Percentiles rank a stretch among this genome's conserved stretches.
Conservation (phyloP, 2,113 vertebrate species). For the Potamarius usumacintae region DNA sequence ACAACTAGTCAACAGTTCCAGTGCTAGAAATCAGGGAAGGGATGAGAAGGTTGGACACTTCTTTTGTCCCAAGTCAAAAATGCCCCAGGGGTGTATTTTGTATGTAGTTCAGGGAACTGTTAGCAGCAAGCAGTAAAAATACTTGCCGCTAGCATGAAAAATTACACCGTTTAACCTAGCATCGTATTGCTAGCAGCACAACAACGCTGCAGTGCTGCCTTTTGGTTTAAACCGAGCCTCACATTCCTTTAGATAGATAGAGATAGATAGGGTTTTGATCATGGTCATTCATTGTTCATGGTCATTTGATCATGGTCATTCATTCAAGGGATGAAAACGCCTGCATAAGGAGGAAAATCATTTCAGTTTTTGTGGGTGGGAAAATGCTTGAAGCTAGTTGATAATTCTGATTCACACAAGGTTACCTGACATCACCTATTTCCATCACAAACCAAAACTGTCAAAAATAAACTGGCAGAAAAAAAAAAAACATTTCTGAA, state of each 20-base stretch:
- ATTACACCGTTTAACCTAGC: neutral
- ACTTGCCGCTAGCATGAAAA: neutral
- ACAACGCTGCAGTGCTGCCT: neutral
- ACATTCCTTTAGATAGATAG: neutral
- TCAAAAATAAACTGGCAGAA: neutral
- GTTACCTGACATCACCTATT: neutral
- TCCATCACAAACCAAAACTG: neutral
- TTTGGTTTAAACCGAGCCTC: neutral
- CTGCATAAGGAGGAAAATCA: neutral
- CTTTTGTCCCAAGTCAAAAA: neutral
- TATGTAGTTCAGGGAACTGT: neutral
- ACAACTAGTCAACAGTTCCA: neutral
- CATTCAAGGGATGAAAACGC: neutral
- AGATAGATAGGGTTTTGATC: no score
- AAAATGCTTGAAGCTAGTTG: neutral
- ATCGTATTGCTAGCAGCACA: neutral
- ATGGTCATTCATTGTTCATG: neutral
- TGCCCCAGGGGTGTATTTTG: neutral
- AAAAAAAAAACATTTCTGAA: neutral
- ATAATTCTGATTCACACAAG: neutral
- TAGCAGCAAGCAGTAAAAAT: neutral
- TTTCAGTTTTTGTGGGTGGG: neutral
- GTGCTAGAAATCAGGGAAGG: neutral
- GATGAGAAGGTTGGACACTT: neutral
- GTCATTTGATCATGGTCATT: neutral